phyloP scores from a whole-genome alignment of 1,140 invertebrate species.

The Drosophila kurseongensis region DNA sequence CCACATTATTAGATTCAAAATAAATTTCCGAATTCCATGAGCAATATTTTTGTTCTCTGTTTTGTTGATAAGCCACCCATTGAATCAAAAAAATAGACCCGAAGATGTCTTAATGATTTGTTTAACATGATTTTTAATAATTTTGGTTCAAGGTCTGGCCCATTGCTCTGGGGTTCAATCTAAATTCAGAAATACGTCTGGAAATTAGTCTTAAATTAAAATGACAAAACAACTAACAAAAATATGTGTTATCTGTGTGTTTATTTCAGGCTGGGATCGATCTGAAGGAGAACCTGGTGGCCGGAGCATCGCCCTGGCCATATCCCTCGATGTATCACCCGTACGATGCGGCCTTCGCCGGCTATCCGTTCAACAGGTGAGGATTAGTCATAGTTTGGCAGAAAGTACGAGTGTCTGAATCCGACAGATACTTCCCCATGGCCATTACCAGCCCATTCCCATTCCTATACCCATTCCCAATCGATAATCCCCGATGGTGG shows the following conservation, averaged over 20 bases:
- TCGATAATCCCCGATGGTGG: conserved; percentile 62
- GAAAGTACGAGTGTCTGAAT: conserved; percentile 17
- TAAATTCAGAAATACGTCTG: conserved; percentile 21
- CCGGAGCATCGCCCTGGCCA: conserved; percentile 92
- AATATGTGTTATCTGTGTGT: conserved; percentile 6
- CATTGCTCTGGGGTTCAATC: conserved; percentile 38
- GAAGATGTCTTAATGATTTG: conserved; percentile 78
- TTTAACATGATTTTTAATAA: conserved; percentile 82
- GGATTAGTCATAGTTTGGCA: conserved; percentile 80
- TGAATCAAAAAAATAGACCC: conserved; percentile 29
- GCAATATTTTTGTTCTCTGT: neutral
- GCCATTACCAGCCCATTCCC: neutral
- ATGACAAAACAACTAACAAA: conserved; percentile 3
- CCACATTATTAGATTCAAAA: too few relatives aligned
- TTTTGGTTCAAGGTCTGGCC: conserved; percentile 77
- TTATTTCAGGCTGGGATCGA: conserved; percentile 88
- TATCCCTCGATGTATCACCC: conserved; percentile 95
- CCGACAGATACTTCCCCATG: conserved; percentile 35
- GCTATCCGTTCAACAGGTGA: conserved; percentile 97
- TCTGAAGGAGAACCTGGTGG: conserved; percentile 94
- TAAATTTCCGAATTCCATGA: too few relatives aligned
- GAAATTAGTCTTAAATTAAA: conserved; percentile 34
- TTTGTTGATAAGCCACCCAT: conserved; percentile 39
- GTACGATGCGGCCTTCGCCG: conserved; percentile 94
- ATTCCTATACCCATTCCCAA: neutral